phyloP scores from a whole-genome alignment of 2,888 invertebrate species.

The Pheosia tremula region DNA sequence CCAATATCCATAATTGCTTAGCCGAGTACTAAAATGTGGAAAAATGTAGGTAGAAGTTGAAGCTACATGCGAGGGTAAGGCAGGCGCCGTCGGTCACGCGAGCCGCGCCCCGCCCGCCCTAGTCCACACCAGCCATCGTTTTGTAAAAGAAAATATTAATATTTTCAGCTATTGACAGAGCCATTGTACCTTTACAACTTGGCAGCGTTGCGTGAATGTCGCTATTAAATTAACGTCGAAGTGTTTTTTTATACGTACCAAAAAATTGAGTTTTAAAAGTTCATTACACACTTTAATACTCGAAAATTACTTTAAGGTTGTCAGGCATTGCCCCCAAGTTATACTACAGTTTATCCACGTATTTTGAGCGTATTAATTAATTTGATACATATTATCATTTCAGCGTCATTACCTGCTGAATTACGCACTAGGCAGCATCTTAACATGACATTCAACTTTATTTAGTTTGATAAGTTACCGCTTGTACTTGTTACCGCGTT shows the following conservation, averaged over 20 bases:
- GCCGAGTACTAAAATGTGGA: conserved; percentile 55
- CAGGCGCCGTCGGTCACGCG: conserved; percentile 57
- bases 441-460: too few relatives aligned
- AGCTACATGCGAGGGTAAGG: conserved; percentile 50
- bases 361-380: too few relatives aligned
- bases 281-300: too few relatives aligned
- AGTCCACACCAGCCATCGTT: conserved; percentile 19
- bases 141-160: conserved; percentile 54
- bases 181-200: neutral
- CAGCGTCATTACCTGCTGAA: too few relatives aligned
- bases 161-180: conserved; percentile 53
- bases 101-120: conserved; percentile 52
- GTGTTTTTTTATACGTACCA: neutral
- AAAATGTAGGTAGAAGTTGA: conserved; percentile 47
- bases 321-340: too few relatives aligned
- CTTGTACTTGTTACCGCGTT: too few relatives aligned
- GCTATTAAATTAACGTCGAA: neutral
- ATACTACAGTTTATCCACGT: too few relatives aligned
- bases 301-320: too few relatives aligned
- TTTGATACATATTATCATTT: too few relatives aligned
- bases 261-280: too few relatives aligned
- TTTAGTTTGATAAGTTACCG: too few relatives aligned
- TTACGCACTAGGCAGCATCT: too few relatives aligned
- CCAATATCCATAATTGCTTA: conserved; percentile 60
- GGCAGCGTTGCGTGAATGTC: neutral